Percentiles rank a stretch among this genome's conserved stretches.
phyloP scores from a whole-genome alignment of 2,888 invertebrate genomes.

The Xestia sexstrigata region DNA sequence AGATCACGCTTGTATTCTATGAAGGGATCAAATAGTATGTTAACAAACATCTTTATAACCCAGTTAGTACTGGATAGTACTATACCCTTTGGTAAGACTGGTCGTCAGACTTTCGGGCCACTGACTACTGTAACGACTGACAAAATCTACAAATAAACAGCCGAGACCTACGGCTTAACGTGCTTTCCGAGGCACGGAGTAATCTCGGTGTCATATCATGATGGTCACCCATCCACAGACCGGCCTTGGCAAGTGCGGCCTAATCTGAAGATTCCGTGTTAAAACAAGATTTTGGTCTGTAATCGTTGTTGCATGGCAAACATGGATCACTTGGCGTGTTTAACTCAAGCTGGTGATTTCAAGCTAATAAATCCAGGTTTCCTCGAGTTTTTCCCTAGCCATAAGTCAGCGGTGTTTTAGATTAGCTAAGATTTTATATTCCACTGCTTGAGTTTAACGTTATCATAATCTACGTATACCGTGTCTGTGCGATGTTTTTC shows the following conservation, averaged over 20 bases:
- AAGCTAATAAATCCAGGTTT: constrained; percentile 8
- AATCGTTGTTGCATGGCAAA: constrained; percentile 4
- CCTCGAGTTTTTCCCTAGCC: not conserved
- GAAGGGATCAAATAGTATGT: too few species aligned
- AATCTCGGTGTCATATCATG: too few species aligned
- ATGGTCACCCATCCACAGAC: not conserved
- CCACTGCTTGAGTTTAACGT: not conserved
- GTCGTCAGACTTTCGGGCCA: too few species aligned
- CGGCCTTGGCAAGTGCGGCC: not conserved
- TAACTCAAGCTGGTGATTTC: not conserved
- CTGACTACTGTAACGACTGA: too few species aligned
- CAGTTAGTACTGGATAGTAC: too few species aligned
- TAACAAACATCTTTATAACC: too few species aligned
- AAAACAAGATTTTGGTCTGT: not conserved
- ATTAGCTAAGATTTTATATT: constrained; percentile 16
- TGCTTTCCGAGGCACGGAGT: not conserved
- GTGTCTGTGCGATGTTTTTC: not conserved
- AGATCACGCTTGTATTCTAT: too few species aligned
- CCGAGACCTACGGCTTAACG: too few species aligned
- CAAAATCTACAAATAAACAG: too few species aligned
- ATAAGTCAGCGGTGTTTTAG: constrained; percentile 3
- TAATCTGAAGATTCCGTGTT: not conserved
- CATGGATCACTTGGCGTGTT: constrained; percentile 16
- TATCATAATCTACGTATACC: constrained; percentile 3
- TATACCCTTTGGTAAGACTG: too few species aligned